Evolutionary conservation across 2,888 invertebrate species (phyloP).

Genomic region (Mimumesa dahlbomi): DNA sequence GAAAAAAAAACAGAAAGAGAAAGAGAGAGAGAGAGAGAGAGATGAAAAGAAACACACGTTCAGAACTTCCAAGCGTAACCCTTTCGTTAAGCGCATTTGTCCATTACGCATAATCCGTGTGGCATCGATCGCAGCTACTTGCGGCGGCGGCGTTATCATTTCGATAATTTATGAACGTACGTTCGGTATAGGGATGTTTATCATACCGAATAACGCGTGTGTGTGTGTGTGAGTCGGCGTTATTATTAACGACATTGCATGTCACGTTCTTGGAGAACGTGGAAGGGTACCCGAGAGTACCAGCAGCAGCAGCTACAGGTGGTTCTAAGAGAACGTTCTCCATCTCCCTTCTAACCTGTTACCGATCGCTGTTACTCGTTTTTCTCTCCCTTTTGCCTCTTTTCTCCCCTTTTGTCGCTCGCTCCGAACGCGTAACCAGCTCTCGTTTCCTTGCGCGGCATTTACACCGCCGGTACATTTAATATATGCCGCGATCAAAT

Average conservation of each 20-base stretch:
- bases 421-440: conserved; percentile 1
- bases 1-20: too few species aligned
- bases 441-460: conserved; percentile 18
- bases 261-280: conserved; percentile 59
- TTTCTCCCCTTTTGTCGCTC: conserved; percentile 40
- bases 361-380: conserved; percentile 47
- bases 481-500: conserved; percentile 45
- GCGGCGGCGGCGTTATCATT: conserved; percentile 15
- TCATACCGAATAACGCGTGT: conserved; percentile 32
- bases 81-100: too few species aligned
- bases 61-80: too few species aligned
- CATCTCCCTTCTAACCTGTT: conserved; percentile 39
- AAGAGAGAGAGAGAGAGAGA: too few species aligned
- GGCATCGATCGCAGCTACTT: too few species aligned
- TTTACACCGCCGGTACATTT: conserved; percentile 28
- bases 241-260: conserved; percentile 71
- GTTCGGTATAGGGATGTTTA: conserved; percentile 10
- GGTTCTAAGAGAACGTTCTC: conserved; percentile 64
- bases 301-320: conserved; percentile 69
- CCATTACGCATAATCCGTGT: too few species aligned
- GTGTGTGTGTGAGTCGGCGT: conserved; percentile 49
- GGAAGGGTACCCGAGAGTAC: conserved; percentile 46
- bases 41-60: too few species aligned
- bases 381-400: conserved; percentile 38
- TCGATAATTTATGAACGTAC: neutral